Evolutionary conservation across 2,113 vertebrate genomes (phyloP).

Genomic region (Labeo rohita): DNA sequence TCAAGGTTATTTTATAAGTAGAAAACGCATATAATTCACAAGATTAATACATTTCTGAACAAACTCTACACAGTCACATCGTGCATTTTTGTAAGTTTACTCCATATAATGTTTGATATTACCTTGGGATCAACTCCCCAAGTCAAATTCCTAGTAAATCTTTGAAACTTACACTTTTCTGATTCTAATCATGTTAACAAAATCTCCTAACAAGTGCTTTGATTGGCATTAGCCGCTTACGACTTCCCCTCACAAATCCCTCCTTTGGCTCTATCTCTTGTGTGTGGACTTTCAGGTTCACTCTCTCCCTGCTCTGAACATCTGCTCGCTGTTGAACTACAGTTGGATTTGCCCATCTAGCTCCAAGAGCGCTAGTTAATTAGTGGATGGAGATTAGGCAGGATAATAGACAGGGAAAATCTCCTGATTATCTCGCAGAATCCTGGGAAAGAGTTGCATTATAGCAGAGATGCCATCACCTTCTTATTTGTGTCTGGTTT

Average conservation of each 20-base stretch:
- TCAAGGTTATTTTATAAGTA: neutral
- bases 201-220: slow-evolving; percentile 33
- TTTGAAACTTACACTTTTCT: neutral
- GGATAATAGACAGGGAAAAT: slow-evolving; percentile 57
- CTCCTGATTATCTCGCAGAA: slow-evolving; percentile 54
- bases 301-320: slow-evolving; percentile 21
- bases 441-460: slow-evolving; percentile 46
- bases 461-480: slow-evolving; percentile 47
- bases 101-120: neutral
- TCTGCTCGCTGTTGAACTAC: slow-evolving; percentile 36
- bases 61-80: neutral
- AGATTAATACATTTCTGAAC: neutral
- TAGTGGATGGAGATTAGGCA: slow-evolving; percentile 57
- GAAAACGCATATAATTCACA: neutral
- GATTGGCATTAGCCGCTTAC: slow-evolving; percentile 27
- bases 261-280: slow-evolving; percentile 39
- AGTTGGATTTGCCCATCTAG: slow-evolving; percentile 34
- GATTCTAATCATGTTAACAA: slow-evolving; percentile 24
- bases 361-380: slow-evolving; percentile 52
- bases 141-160: neutral
- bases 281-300: slow-evolving; percentile 30
- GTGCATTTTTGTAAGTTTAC: neutral
- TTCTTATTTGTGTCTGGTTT: slow-evolving; percentile 53
- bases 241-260: neutral
- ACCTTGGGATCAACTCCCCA: neutral